Evolutionary conservation across 2,888 invertebrate genomes (phyloP).

Genomic region (Metopia argyrocephala): DNA sequence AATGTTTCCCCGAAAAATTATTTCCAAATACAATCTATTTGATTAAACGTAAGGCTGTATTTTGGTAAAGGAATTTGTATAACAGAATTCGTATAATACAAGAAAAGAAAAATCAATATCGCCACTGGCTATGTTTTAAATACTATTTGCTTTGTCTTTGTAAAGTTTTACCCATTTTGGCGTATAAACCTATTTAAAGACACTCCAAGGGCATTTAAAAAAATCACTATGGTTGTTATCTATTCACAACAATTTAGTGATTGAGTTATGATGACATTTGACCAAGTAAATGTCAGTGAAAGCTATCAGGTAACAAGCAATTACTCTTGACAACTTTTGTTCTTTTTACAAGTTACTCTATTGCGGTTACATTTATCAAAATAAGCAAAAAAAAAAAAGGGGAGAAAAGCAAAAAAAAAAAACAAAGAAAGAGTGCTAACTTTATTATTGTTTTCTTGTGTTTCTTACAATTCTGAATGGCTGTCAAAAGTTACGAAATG

Average conservation of each 20-base stretch:
- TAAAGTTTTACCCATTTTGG: neutral
- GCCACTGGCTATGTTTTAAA: too few species aligned
- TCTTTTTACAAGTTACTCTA: neutral
- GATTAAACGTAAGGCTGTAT: too few species aligned
- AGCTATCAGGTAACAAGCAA: constrained; percentile 8
- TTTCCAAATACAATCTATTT: too few species aligned
- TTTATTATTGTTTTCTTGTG: neutral
- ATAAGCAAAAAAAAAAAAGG: neutral
- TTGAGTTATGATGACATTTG: constrained; percentile 15
- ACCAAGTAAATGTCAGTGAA: neutral
- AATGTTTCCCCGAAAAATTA: too few species aligned
- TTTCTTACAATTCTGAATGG: neutral
- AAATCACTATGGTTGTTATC: neutral
- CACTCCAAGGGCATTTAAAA: neutral
- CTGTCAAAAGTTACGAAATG: constrained; percentile 19
- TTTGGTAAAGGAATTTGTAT: too few species aligned
- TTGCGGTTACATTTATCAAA: constrained; percentile 14
- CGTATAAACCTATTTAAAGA: neutral
- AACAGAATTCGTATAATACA: too few species aligned
- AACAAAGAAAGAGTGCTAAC: neutral
- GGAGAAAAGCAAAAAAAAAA: neutral
- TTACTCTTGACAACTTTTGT: constrained; percentile 14
- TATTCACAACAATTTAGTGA: neutral
- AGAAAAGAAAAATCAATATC: neutral
- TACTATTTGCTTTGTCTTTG: neutral